Base-by-base conservation (phyloP, 2,888 invertebrate genomes). In the Lithophane semibrunnea region DNA sequence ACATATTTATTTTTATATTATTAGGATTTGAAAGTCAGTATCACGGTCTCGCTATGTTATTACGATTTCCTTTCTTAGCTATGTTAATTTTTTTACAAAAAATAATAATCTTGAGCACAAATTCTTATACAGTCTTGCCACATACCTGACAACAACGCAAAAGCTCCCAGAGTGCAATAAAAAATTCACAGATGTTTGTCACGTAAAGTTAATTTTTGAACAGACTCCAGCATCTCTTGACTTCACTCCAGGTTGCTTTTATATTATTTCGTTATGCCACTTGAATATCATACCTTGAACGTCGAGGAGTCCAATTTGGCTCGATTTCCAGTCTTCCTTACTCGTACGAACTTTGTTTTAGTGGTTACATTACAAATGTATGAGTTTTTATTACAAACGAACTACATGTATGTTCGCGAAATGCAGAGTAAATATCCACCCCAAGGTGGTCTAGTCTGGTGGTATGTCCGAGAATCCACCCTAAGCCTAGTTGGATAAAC, bases 271-370 rank as follows among this genome's bases (percentile, higher is more conserved):
- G 79, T 75, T 81, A 69, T 80, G 75, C 80, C 75, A 69, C 88
- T 85, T 79, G 80, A 80, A 85, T 82, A 84, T 83, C 82, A 87
- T 82, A 81, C 73, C 80, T 81, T 60, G 75, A 72, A 66, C 70
- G 73, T 75, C 56, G 68, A 84, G 86, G 29, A 87, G 79, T 63
- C 79, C 81, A 88, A 87, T 88, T 87, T 88, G 81, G 82, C 82
- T 84, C 75, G 67, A 80, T 82, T 78, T 88, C 77, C 73, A 75
- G 77, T 75, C 58, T 61, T 69, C 61, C 56, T 52, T 58, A 67
- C 73, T 56, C 54, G 65, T 18, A 69, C 47, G 37, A 74, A 56
- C 37, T 75, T 76, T 65, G 72, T 72, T 80, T 77, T 49, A 72
- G 68, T 58, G 68, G 52, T 56, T 47, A 42, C 66, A 64, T 73